A percentile compares a stretch with the other conserved stretches of the same genome.
Conservation (phyloP, 92 coral and sea anemone genomes). For the Parazoanthus atlanticus region DNA sequence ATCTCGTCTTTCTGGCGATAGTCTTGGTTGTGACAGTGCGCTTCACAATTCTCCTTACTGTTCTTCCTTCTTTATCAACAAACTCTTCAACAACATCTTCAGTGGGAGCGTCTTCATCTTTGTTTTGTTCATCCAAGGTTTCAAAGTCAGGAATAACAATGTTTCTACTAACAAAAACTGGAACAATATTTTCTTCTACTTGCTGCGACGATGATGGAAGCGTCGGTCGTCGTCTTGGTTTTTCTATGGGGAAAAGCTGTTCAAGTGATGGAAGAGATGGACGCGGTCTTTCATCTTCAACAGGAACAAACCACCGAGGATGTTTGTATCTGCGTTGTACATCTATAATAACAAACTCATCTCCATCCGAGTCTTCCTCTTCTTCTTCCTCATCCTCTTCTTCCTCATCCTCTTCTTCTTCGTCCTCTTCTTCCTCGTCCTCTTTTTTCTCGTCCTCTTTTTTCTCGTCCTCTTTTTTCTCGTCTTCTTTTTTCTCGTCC, state of each 20-base stretch:
- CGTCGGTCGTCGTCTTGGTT: neutral
- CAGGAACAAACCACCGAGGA: conserved; percentile 20
- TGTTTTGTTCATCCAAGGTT: conserved; percentile 10
- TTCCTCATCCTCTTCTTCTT: neutral
- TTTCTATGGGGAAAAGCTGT: conserved; percentile 7
- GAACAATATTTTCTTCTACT: neutral
- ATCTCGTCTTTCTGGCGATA: neutral
- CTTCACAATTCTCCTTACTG: conserved; percentile 50
- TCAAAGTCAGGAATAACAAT: conserved; percentile 20
- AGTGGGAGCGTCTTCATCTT: conserved; percentile 31
- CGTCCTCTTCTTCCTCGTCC: conserved; percentile 4
- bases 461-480: conserved; percentile 15
- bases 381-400: neutral
- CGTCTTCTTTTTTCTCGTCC: conserved; percentile 10
- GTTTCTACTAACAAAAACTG: neutral
- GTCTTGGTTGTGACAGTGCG: conserved; percentile 48
- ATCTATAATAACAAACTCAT: conserved; percentile 13
- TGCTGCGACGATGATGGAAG: neutral
- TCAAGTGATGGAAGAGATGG: conserved; percentile 2
- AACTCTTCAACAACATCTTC: conserved; percentile 65
- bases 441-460: too few species aligned
- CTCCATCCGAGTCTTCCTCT: conserved; percentile 31
- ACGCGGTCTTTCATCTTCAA: neutral
- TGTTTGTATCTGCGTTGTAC: conserved; percentile 10
- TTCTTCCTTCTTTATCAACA: conserved; percentile 67